phyloP scores from a whole-genome alignment of 2,888 invertebrate species.

The Yponomeuta cagnagella region DNA sequence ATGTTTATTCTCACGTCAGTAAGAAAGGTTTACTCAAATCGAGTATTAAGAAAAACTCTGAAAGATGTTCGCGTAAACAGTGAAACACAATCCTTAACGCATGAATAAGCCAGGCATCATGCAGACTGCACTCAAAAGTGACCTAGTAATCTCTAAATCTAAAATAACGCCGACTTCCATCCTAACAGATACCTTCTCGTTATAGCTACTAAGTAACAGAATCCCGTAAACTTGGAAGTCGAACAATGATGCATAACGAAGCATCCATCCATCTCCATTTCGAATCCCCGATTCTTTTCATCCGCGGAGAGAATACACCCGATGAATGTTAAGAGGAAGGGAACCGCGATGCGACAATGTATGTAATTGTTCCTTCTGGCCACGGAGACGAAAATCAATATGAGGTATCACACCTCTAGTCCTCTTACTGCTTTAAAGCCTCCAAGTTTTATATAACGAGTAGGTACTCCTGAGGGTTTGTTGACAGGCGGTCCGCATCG shows the following conservation, averaged over 20 bases:
- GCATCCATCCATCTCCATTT: not conserved
- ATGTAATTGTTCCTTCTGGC: conserved; percentile 37
- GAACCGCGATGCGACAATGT: conserved; percentile 45
- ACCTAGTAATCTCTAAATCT: not conserved
- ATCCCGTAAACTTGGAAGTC: not conserved
- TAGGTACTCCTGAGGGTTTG: conserved; percentile 41
- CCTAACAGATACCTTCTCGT: not conserved
- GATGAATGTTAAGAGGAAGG: conserved; percentile 37
- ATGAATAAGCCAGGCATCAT: too few species aligned
- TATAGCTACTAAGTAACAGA: not conserved
- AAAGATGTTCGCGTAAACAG: too few species aligned
- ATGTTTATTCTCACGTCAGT: too few species aligned
- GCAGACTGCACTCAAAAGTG: not conserved
- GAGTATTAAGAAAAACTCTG: too few species aligned
- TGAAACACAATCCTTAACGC: too few species aligned
- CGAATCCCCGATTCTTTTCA: not conserved
- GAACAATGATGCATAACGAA: not conserved
- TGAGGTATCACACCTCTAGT: conserved; percentile 36
- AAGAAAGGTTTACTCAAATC: too few species aligned
- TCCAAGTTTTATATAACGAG: conserved; percentile 44
- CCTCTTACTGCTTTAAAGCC: conserved; percentile 32
- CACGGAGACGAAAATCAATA: conserved; percentile 59
- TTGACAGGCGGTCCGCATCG: conserved; percentile 61
- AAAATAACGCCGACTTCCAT: not conserved
- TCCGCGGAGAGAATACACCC: not conserved